These are phyloP conservation scores for Hypomecis punctinalis DNA, from an alignment of 2,888 invertebrate species.

Conservation along the genomic window DNA sequence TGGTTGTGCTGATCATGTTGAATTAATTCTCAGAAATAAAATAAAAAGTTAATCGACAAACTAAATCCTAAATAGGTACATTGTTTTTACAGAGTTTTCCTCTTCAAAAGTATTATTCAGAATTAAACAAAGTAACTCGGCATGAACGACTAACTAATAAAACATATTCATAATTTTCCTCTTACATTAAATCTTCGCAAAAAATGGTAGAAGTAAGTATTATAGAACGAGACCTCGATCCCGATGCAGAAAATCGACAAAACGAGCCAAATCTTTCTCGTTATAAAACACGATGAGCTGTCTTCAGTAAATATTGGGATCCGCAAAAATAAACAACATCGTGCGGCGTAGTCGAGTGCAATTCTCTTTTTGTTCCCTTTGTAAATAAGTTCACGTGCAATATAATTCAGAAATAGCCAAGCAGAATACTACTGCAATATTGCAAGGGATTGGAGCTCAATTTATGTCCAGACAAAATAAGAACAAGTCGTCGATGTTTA, in stretches of 20 bases:
- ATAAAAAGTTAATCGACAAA: no score
- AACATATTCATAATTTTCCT: no score
- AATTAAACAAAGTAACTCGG: no score
- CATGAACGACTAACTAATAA: no score
- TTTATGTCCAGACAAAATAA: conserved; percentile 31
- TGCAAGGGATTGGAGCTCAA: conserved; percentile 9
- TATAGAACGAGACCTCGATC: background rate
- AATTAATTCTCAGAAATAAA: no score
- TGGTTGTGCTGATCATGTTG: no score
- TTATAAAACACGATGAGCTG: conserved; percentile 18
- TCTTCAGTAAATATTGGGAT: conserved; percentile 14
- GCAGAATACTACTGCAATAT: conserved; percentile 8
- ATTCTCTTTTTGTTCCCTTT: background rate
- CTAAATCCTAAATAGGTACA: no score
- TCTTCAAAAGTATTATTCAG: no score
- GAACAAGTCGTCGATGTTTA: conserved; percentile 4
- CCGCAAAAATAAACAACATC: conserved; percentile 17
- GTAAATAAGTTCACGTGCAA: conserved; percentile 5
- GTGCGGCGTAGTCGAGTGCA: background rate
- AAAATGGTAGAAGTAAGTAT: background rate
- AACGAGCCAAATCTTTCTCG: conserved; percentile 16
- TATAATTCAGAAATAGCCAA: conserved; percentile 13
- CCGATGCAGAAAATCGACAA: conserved; percentile 2
- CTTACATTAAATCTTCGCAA: no score
- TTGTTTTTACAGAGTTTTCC: no score